Evolutionary conservation across 2,113 vertebrate species (phyloP), one percentile per base, ranked within the genome.

Genomic region (Alces alces): DNA sequence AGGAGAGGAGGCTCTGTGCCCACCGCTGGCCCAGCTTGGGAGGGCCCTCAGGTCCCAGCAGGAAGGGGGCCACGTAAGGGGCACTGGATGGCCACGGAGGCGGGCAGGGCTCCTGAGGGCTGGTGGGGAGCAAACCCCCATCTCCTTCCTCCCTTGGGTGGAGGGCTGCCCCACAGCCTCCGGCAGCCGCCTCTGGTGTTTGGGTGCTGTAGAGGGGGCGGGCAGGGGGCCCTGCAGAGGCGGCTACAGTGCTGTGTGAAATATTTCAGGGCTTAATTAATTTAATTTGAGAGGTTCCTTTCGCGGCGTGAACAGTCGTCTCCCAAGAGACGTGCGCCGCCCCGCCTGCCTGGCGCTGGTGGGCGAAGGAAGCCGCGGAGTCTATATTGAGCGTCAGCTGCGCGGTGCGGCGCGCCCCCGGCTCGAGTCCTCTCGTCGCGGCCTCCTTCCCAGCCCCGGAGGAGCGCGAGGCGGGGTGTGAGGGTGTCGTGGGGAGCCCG

Each of bases 211-310:
- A 33, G 57, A 13, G 17, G 70, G 33, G 16, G 73, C 27, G 73
- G 82, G 89, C 7, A 6, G 52, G 33, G 43, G 50, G 66, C 12
- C 10, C 3, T 1, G 47, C 27, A 39, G 94, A 80, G 73, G 85
- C 82, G 36, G 82, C 95, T 33, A 28, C 45, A 36, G 43, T 15
- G 61, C 70, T 36, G 28, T 92, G 95, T 90, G 94, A 89, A 95
- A 19, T 73, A 87, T 79, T 90, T 92, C 92, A 79, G 73, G 61
- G 84, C 84, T 82, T 96, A 93, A 97, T 96, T 96, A 95, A 89
- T 97, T 97, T 96, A 92, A 96, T 95, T 93, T 95, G 96, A 93
- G 96, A 96, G 97, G 85, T 60, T 97, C 89, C 93, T 97, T 96
- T 84, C 28, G 0, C 73, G 96, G 97, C 30, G 33, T n/a, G 93